Evolutionary conservation across 2,797 vertebrate species (phyloP).

Genomic region (Coluber constrictor): DNA sequence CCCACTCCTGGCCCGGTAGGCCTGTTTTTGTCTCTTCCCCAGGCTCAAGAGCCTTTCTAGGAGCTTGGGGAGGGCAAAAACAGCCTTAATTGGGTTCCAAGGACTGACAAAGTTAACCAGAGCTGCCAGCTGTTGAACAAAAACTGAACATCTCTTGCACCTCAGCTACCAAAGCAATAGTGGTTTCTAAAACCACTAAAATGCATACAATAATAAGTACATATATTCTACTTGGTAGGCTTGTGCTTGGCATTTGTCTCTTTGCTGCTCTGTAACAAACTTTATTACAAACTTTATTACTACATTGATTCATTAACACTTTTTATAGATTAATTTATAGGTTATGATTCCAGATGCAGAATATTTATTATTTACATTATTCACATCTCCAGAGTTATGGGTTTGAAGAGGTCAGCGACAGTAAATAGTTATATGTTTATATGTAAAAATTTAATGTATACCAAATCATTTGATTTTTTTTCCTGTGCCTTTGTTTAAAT

Average conservation of each 20-base stretch:
- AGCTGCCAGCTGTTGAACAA: not conserved
- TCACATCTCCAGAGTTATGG: constrained; percentile 7
- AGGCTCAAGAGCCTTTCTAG: no score
- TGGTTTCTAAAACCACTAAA: not conserved
- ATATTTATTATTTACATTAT: not conserved
- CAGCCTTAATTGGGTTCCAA: not conserved
- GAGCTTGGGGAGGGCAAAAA: no score
- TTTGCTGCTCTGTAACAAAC: not conserved
- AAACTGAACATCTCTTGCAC: not conserved
- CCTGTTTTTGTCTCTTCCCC: no score
- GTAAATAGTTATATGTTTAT: constrained; percentile 24
- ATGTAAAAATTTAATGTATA: constrained; percentile 6
- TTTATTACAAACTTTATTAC: not conserved
- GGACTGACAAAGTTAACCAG: not conserved
- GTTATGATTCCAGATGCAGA: not conserved
- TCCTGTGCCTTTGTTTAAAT: constrained; percentile 35
- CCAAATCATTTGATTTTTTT: constrained; percentile 30
- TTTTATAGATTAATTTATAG: not conserved
- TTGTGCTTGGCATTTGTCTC: not conserved
- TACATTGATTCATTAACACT: not conserved
- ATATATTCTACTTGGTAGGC: not conserved
- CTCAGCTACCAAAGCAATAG: not conserved
- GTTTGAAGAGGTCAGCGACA: not conserved
- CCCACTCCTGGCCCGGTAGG: no score
- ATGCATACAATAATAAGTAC: not conserved